Base-by-base conservation (phyloP, 2,888 invertebrate species). In the Polydrusus tereticollis region DNA sequence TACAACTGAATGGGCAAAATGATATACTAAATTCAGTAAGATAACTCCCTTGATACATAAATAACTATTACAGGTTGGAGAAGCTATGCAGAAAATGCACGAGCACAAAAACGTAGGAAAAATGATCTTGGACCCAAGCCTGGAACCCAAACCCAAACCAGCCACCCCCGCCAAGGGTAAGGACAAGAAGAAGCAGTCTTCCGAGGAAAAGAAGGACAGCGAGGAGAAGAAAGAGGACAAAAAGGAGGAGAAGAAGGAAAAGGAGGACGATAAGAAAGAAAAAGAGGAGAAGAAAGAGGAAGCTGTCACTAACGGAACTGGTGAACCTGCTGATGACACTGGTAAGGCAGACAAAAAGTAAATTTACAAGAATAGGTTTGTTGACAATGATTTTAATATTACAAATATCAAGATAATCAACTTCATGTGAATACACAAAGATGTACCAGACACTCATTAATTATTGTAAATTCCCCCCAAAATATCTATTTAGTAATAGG, bases 1-100 rank as follows among this genome's bases (percentile, higher is more conserved):
- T n/a, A n/a, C n/a, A n/a, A n/a, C n/a, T n/a, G n/a, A n/a, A n/a
- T n/a, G n/a, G n/a, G n/a, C n/a, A n/a, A n/a, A n/a, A n/a, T n/a
- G n/a, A n/a, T n/a, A n/a, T n/a, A n/a, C n/a, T n/a, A n/a, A n/a
- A n/a, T n/a, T n/a, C n/a, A n/a, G n/a, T n/a, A n/a, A n/a, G n/a
- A n/a, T n/a, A n/a, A n/a, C n/a, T n/a, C n/a, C n/a, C n/a, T n/a
- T 33, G 10, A 3, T 26, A 4, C 7, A 26, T 12, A 20, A 58
- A 65, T 18, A 18, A 69, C 20, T 69, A 47, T 23, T 72, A 26
- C 80, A 94, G 93, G 93, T 95, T 14, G 91, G 91, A 23, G 95
- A 96, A 81, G 96, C 94, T 5, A 95, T 96, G 95, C 94, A 94
- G 86, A 95, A 94, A 86, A 93, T 96, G 92, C 95, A 95, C 86